phyloP scores from a whole-genome alignment of 2,888 invertebrate species.

The Tipula confusa region DNA sequence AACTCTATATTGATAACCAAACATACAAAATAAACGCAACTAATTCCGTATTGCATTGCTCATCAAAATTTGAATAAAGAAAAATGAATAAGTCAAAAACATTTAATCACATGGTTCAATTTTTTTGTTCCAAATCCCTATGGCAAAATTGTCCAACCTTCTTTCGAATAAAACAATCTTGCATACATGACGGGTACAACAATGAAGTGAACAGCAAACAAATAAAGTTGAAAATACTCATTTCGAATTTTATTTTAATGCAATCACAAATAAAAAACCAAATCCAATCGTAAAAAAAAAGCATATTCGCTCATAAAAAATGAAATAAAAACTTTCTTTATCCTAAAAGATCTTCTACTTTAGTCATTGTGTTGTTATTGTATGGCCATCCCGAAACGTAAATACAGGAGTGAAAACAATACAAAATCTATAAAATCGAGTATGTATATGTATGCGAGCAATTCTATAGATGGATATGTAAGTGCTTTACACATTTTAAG shows the following conservation, averaged over 20 bases:
- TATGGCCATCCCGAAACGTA: not conserved
- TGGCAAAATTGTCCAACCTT: too few relatives aligned
- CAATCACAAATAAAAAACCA: not conserved
- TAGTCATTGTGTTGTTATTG: not conserved
- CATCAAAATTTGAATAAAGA: too few relatives aligned
- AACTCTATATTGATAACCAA: too few relatives aligned
- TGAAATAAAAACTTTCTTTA: not conserved
- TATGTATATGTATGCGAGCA: not conserved
- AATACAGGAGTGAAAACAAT: conserved; percentile 7
- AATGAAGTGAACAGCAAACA: not conserved
- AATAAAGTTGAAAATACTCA: not conserved
- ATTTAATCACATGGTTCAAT: too few relatives aligned
- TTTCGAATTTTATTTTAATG: not conserved
- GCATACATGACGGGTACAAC: too few relatives aligned
- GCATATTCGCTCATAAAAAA: not conserved
- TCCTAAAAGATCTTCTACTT: not conserved
- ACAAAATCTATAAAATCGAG: not conserved
- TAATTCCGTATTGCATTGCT: too few relatives aligned
- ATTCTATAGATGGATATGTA: not conserved
- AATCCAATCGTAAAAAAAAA: not conserved
- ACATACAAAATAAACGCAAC: too few relatives aligned
- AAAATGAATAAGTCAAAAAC: too few relatives aligned
- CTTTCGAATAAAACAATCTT: too few relatives aligned
- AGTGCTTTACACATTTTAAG: not conserved
- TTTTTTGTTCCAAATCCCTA: too few relatives aligned